Percentiles rank a stretch among this genome's conserved stretches.
Conservation (phyloP, 2,113 vertebrate genomes). For the Gulo gulo region DNA sequence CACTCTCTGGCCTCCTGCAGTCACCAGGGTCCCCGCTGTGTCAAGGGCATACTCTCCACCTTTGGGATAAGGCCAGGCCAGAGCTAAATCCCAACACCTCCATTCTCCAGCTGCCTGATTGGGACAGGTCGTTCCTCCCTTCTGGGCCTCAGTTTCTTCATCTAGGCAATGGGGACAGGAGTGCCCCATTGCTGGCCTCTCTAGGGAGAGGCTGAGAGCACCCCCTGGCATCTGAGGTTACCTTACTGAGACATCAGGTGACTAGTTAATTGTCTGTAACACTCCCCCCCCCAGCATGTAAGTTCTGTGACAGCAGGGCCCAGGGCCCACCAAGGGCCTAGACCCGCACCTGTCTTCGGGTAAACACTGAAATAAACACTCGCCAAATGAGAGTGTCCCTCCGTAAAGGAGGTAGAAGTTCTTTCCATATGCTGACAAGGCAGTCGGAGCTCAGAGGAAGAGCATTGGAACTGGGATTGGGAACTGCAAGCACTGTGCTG, state of each 20-base stretch:
- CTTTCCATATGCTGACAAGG: background rate
- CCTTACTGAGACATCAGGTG: background rate
- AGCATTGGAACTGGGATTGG: background rate
- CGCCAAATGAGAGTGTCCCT: too few species aligned
- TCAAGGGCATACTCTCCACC: background rate
- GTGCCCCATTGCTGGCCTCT: background rate
- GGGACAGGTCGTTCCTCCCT: fast-evolving
- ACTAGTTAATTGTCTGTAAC: too few species aligned
- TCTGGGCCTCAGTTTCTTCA: background rate
- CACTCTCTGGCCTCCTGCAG: background rate
- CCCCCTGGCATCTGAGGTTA: fast-evolving
- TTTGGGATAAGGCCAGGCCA: background rate
- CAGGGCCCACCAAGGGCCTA: background rate
- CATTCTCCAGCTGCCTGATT: fast-evolving
- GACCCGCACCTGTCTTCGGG: fast-evolving
- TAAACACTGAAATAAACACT: background rate
- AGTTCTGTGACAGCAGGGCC: too few species aligned
- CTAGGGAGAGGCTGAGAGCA: background rate
- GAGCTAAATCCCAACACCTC: too few species aligned
- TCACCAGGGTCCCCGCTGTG: background rate
- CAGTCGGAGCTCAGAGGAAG: background rate
- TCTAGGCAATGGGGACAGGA: background rate
- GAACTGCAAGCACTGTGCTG: fast-evolving
- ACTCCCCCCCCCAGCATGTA: background rate
- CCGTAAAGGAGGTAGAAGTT: fast-evolving